These are phyloP conservation scores for Gallinago solitaria DNA, from an alignment of 2,797 vertebrate species.

Conservation along the genomic window DNA sequence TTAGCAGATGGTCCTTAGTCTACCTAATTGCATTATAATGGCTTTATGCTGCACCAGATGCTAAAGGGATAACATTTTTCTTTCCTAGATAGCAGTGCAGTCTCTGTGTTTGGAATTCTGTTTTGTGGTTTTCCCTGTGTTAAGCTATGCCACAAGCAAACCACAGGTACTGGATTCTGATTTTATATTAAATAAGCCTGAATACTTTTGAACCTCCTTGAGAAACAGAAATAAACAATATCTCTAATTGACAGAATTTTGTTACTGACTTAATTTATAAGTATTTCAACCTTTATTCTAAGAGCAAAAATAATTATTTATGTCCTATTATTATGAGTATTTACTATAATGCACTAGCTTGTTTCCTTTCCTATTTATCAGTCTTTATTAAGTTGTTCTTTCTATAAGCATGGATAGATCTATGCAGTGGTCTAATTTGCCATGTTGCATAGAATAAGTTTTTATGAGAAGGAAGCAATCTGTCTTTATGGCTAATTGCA, in stretches of 20 bases:
- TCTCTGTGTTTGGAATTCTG: conserved; percentile 48
- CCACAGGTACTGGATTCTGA: not conserved
- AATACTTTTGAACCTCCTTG: not conserved
- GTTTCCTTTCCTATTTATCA: conserved; percentile 32
- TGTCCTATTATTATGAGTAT: not conserved
- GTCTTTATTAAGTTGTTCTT: conserved; percentile 16
- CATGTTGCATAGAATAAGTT: not conserved
- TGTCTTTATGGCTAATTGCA: conserved; percentile 37
- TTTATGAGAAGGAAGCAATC: conserved; percentile 28
- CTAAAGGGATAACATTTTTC: conserved; percentile 51
- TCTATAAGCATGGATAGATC: not conserved
- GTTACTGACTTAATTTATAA: not conserved
- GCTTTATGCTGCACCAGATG: conserved; percentile 71
- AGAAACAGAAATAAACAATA: not conserved
- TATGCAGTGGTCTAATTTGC: conserved; percentile 12
- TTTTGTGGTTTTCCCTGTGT: conserved; percentile 12
- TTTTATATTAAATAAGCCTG: not conserved
- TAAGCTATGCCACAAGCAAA: not conserved
- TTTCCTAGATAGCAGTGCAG: conserved; percentile 21
- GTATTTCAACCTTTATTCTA: not conserved
- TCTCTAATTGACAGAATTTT: not conserved
- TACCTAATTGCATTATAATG: conserved; percentile 76
- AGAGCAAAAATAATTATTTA: not conserved
- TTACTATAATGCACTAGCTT: not conserved
- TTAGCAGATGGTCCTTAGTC: conserved; percentile 72